Evolutionary conservation across 1,140 invertebrate species (phyloP).

Genomic region (Nephila pilipes): DNA sequence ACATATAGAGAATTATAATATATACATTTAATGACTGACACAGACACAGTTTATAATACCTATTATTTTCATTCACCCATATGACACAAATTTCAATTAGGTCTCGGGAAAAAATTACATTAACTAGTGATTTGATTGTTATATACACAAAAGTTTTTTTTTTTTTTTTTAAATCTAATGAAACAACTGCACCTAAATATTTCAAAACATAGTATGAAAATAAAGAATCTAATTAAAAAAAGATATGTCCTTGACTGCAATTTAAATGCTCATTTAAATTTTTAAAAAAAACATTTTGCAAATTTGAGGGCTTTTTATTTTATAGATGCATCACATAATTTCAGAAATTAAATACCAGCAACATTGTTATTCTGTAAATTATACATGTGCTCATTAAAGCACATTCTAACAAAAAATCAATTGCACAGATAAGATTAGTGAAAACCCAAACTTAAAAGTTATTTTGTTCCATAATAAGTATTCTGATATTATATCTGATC

Average conservation of each 20-base stretch:
- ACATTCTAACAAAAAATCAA: neutral
- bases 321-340: neutral
- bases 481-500: neutral
- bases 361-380: neutral
- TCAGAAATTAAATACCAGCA: too few species aligned
- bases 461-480: conserved; percentile 6
- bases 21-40: conserved; percentile 69
- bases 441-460: neutral
- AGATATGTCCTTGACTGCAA: conserved; percentile 57
- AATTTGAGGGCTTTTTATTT: neutral
- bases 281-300: neutral
- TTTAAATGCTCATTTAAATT: conserved; percentile 30
- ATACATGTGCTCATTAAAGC: neutral
- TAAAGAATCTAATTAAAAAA: conserved; percentile 43
- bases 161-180: conserved; percentile 16
- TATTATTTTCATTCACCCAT: conserved; percentile 61
- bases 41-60: conserved; percentile 54
- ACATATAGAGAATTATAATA: conserved; percentile 70
- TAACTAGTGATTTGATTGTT: conserved; percentile 69
- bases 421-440: neutral
- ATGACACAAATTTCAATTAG: conserved; percentile 29
- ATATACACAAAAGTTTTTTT: conserved; percentile 27
- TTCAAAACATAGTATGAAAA: conserved; percentile 39
- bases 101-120: conserved; percentile 35
- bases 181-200: conserved; percentile 31